Evolutionary conservation across 2,113 vertebrate species (phyloP), one percentile per base, ranked within the genome.

Genomic region (Chroicocephalus ridibundus): DNA sequence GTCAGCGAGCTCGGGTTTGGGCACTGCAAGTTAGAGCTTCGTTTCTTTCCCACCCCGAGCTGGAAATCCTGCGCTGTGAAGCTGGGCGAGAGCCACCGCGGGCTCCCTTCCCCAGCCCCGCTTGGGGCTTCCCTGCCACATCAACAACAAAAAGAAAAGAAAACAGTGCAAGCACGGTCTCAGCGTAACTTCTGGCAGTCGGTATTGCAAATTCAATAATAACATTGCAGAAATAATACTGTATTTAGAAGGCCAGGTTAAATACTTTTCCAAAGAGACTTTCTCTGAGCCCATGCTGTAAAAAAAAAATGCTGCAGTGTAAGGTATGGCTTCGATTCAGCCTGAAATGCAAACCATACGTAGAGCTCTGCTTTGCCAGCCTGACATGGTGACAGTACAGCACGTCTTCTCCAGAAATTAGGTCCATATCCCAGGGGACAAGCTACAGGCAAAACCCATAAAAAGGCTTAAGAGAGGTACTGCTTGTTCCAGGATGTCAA

Each of bases 261-360:
- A 91, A 72, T 62, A 66, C 68, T 88, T 86, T 91, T 74, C 79
- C 60, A 72, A 86, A 62, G 66, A 87, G 26, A 36, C 46, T 76
- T 94, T 81, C 74, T 60, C 69, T 57, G 29, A 84, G 81, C 34
- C 40, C 29, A 8, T 40, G 60, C 29, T 77, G 38, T 70, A 64
- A 82, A 95, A 86, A 70, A 82, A 92, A 90, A 85, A 55, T 1
- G 27, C 55, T 81, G 52, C 44, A 58, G 75, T 92, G 94, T 31
- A 88, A 75, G 61, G 72, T 90, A 71, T 54, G 88, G 91, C 65
- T 94, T 89, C 1, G 2, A 68, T 93, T 96, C 91, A 95, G 81
- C 47, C 81, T 1, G 2, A 94, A 88, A 97, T 91, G 82, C 90
- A 96, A 96, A 94, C 92, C 96, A 91, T 89, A 91, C 38, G 3